A percentile compares a stretch with the other conserved stretches of the same genome.
Conservation (phyloP, 2,888 invertebrate genomes). For the Cylloceria caligata region DNA sequence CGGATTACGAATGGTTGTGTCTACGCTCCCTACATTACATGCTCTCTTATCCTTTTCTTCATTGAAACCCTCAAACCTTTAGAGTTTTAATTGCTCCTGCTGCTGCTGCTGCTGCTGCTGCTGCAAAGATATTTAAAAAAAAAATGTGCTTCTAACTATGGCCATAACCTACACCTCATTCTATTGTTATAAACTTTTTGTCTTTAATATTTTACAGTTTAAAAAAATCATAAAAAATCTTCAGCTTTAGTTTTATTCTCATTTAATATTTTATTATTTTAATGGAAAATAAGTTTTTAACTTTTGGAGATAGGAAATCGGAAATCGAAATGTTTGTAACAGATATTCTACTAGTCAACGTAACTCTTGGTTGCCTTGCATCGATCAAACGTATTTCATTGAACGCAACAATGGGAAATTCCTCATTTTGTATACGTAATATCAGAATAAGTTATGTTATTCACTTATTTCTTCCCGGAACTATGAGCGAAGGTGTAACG, state of each 20-base stretch:
- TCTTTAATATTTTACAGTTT: too few species aligned
- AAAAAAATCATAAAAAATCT: too few species aligned
- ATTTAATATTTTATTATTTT: too few species aligned
- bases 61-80: not conserved
- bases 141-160: not conserved
- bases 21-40: not conserved
- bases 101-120: too few species aligned
- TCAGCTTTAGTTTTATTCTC: too few species aligned
- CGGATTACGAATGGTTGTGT: not conserved
- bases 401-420: not conserved
- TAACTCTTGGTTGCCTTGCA: not conserved
- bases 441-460: not conserved
- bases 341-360: not conserved
- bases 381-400: not conserved
- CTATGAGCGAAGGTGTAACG: not conserved
- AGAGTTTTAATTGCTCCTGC: not conserved
- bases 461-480: not conserved
- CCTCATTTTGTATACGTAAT: not conserved
- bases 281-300: too few species aligned
- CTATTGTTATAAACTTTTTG: too few species aligned
- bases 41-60: not conserved
- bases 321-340: not conserved
- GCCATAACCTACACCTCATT: too few species aligned
- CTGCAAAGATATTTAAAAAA: not conserved
- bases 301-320: not conserved